phyloP scores from a whole-genome alignment of 2,888 invertebrate genomes.

The Exocentrus adspersus region DNA sequence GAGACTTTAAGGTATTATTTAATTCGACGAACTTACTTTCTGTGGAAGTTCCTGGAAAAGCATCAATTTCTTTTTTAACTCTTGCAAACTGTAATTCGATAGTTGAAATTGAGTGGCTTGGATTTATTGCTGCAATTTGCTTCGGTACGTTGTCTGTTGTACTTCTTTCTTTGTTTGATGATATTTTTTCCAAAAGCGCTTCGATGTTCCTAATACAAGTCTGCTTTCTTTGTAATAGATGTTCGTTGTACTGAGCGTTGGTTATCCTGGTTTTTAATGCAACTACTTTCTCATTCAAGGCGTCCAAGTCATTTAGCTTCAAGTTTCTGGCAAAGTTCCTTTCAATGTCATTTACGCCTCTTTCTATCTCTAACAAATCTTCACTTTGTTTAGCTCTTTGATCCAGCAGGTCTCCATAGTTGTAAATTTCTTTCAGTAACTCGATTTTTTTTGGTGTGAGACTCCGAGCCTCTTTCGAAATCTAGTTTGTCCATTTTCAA shows the following conservation, averaged over 20 bases:
- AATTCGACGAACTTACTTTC: constrained; percentile 23
- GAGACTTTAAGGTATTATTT: constrained; percentile 1
- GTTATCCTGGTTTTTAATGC: constrained; percentile 16
- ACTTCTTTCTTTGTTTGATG: neutral
- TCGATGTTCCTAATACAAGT: constrained; percentile 35
- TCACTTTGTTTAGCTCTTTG: constrained; percentile 43
- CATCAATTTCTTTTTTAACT: constrained; percentile 15
- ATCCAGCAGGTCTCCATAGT: constrained; percentile 42
- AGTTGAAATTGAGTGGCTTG: neutral
- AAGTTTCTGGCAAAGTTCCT: constrained; percentile 29
- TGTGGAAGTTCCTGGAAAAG: constrained; percentile 13
- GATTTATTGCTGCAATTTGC: neutral
- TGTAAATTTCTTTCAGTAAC: constrained; percentile 43
- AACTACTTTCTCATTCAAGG: constrained; percentile 17
- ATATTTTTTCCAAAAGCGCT: constrained; percentile 30
- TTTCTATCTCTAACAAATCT: constrained; percentile 43
- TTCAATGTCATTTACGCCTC: constrained; percentile 35
- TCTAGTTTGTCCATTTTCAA: constrained; percentile 43
- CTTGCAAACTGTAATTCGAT: neutral
- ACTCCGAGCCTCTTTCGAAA: constrained; percentile 33
- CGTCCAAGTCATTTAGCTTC: constrained; percentile 26
- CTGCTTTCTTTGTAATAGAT: constrained; percentile 36
- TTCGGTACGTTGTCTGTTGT: neutral
- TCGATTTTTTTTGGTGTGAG: constrained; percentile 41
- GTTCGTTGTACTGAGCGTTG: constrained; percentile 26